phyloP scores from a whole-genome alignment of 2,797 vertebrate genomes.

The Alca torda region DNA sequence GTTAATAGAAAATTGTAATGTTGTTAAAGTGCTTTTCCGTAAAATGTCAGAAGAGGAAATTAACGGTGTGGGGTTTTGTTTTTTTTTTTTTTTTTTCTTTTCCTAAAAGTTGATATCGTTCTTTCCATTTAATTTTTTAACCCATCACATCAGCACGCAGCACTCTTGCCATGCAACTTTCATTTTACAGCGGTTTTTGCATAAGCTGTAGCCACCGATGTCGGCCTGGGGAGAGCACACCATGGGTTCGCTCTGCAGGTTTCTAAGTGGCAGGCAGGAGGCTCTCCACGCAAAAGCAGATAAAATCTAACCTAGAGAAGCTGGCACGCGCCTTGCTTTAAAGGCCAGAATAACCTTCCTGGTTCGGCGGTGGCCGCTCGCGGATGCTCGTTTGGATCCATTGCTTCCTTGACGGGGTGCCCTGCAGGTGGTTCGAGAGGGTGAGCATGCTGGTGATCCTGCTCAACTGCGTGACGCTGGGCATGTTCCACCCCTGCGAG shows the following conservation, averaged over 20 bases:
- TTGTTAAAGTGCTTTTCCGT: slow-evolving; percentile 23
- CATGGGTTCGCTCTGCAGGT: not conserved
- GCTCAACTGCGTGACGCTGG: slow-evolving; percentile 97
- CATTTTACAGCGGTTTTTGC: not conserved
- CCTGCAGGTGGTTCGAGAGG: slow-evolving; percentile 92
- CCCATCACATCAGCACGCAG: not conserved
- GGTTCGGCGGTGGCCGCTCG: accelerated
- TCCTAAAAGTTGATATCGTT: not conserved
- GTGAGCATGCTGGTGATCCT: slow-evolving; percentile 98
- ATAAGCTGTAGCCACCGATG: not conserved
- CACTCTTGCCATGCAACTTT: not conserved
- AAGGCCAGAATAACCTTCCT: not conserved
- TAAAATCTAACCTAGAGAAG: accelerated
- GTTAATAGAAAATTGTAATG: slow-evolving; percentile 35
- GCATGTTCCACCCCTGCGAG: slow-evolving; percentile 98
- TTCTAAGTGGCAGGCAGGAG: not conserved
- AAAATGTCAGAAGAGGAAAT: slow-evolving; percentile 13
- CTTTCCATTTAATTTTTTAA: slow-evolving; percentile 37
- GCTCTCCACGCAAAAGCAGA: not conserved
- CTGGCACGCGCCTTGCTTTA: not conserved
- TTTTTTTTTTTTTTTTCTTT: not conserved
- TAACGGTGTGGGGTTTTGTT: not conserved
- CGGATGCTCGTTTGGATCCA: accelerated
- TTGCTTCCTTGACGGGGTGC: slow-evolving; percentile 72
- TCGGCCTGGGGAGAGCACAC: not conserved